Evolutionary conservation across 2,888 invertebrate species (phyloP), one percentile per base, ranked within the genome.

Genomic region (Chamaedrilus cognettii): DNA sequence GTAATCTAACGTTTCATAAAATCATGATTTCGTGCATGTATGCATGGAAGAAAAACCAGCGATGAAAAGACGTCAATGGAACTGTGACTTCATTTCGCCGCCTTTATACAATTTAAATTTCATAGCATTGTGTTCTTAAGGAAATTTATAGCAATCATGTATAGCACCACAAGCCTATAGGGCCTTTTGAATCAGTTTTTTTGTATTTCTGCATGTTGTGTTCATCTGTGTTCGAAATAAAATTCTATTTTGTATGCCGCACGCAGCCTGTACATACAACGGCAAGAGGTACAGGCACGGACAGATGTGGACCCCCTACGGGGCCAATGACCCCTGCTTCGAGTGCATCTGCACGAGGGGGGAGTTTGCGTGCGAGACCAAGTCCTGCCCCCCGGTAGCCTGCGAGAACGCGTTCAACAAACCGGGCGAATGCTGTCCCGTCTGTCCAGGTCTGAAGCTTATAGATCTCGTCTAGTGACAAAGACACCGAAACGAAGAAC

Each of bases 261-360:
- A 32, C 34, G 23, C 65, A 68, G 68, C 32, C 2, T 71, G 71
- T 49, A 50, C n/a, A 32, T 71, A 71, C 50, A 69, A 69, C 59
- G 66, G 66, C 1, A 64, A 62, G 34, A 63, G 23, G 15, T 72
- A 71, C 61, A 34, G 49, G 11, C 32, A 68, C 35, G 70, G 72
- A 23, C 67, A 69, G 55, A 67, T 59, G 26, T 72, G 72, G 72
- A 32, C 61, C 52, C 72, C 72, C 5, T 72, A 70, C 52, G 70
- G 69, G n/a, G 23, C 42, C n/a, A 42, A 42, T 7, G 72, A 72
- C 49, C 72, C 72, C 15, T 72, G 72, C 69, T 70, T 72, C 42
- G 60, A 66, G 50, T 72, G 72, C 64, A 62, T 52, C 26, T 72
- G 72, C 60, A 50, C 28, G 19, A 33, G 69, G n/a, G 72, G 72